phyloP scores from a whole-genome alignment of 2,888 invertebrate genomes.

The Lepidocyrtinus sp. region DNA sequence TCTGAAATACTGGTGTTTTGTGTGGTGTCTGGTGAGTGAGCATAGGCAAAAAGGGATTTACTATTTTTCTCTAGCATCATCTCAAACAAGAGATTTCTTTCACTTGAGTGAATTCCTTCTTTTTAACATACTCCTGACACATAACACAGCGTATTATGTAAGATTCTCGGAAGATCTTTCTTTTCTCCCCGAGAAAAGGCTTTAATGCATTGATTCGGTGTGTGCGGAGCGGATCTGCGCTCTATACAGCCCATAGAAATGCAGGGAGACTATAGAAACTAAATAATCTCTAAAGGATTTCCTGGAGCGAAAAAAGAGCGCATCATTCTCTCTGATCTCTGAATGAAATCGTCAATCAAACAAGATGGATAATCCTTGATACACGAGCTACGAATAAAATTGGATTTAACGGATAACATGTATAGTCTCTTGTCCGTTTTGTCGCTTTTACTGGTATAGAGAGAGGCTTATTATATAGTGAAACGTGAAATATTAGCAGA shows the following conservation, averaged over 20 bases:
- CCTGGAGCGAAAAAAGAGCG: conserved; percentile 45
- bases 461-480: not conserved
- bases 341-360: conserved; percentile 59
- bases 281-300: conserved; percentile 60
- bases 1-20: not conserved
- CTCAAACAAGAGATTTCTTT: conserved; percentile 53
- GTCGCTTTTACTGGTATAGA: not conserved
- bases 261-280: conserved; percentile 32
- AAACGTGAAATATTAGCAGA: not conserved
- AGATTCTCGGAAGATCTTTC: not conserved
- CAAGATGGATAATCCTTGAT: conserved; percentile 58
- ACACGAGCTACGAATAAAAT: conserved; percentile 49
- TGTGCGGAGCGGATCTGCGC: not conserved
- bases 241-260: not conserved
- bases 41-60: conserved; percentile 46
- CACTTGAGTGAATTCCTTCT: conserved; percentile 46
- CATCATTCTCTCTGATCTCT: conserved; percentile 47
- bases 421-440: no score
- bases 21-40: not conserved
- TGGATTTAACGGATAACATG: conserved; percentile 49
- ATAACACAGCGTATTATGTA: not conserved
- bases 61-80: conserved; percentile 41
- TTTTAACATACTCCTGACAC: conserved; percentile 17
- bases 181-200: not conserved
- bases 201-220: not conserved